Evolutionary conservation across 64 coral and sea anemone species (phyloP).

Genomic region (Actinia tenebrosa): DNA sequence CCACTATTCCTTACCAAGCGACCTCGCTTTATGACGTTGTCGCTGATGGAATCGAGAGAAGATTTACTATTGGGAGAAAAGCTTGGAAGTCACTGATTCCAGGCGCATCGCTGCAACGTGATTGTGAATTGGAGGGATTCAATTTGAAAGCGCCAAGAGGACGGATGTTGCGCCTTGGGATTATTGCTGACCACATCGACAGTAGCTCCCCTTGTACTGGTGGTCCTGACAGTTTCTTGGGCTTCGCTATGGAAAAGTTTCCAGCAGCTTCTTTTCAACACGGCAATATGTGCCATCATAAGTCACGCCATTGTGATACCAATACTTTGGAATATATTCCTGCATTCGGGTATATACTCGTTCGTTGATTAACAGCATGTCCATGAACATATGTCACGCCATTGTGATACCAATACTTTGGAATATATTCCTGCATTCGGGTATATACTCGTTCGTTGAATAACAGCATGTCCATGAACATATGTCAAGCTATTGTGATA

Average conservation of each 20-base stretch:
- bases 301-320: neutral
- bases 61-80: neutral
- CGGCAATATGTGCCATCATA: neutral
- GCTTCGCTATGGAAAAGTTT: neutral
- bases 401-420: neutral
- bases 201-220: neutral
- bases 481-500: neutral
- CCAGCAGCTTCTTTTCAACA: neutral
- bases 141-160: constrained; percentile 2
- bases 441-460: neutral
- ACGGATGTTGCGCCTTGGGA: neutral
- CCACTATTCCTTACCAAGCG: neutral
- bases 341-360: neutral
- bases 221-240: neutral
- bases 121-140: constrained; percentile 55
- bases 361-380: neutral
- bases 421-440: neutral
- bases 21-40: constrained; percentile 34
- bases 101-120: neutral
- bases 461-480: neutral
- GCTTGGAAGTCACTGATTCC: constrained; percentile 43
- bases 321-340: neutral
- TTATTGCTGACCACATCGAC: neutral
- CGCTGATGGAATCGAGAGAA: constrained; percentile 19
- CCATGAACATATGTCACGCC: neutral